These are phyloP conservation scores for Rambutsinella grinnellia DNA, from an alignment of 2,888 invertebrate genomes.

Conservation along the genomic window DNA sequence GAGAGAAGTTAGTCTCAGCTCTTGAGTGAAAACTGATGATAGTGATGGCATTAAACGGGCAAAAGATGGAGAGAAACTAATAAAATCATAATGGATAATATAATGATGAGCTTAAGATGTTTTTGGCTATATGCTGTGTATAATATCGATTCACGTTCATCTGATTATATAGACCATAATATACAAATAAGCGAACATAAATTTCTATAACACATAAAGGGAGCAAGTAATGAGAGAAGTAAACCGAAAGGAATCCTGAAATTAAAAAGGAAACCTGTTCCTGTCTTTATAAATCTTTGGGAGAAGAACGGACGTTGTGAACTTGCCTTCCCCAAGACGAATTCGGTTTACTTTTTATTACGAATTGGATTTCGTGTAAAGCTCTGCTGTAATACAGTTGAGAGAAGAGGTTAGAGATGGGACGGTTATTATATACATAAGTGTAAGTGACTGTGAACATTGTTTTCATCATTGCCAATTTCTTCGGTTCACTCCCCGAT, in stretches of 20 bases:
- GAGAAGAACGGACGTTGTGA: no score
- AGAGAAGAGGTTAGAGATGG: not conserved
- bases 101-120: not conserved
- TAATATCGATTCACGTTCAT: no score
- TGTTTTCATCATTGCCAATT: constrained; percentile 43
- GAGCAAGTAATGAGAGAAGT: constrained; percentile 2
- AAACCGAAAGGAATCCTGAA: constrained; percentile 20
- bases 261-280: constrained; percentile 52
- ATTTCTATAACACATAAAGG: no score
- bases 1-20: constrained; percentile 19
- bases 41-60: constrained; percentile 10
- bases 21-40: constrained; percentile 12
- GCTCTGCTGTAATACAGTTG: no score
- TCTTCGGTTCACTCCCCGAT: constrained; percentile 16
- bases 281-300: constrained; percentile 49
- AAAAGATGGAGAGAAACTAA: constrained; percentile 7
- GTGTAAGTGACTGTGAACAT: constrained; percentile 50
- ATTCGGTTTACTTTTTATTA: constrained; percentile 50
- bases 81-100: constrained; percentile 13
- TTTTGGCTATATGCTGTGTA: not conserved
- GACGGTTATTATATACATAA: constrained; percentile 7
- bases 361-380: constrained; percentile 16
- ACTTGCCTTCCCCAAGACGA: constrained; percentile 53
- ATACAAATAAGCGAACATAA: no score
- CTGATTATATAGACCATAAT: no score